Evolutionary conservation across 2,888 invertebrate species (phyloP).

Genomic region (Xestobium rufovillosum): DNA sequence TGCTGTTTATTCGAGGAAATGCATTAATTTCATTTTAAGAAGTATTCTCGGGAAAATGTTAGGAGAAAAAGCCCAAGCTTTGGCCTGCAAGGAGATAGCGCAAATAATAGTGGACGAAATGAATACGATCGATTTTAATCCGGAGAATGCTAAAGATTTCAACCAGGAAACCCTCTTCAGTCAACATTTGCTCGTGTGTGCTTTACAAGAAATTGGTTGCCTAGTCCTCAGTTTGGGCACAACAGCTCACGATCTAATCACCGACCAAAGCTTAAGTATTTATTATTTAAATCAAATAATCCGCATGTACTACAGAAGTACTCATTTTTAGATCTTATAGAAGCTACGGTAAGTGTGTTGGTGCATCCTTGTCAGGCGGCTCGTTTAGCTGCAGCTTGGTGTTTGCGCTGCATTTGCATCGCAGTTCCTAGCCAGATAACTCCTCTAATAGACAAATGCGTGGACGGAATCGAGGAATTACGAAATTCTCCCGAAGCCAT

Average conservation of each 20-base stretch:
- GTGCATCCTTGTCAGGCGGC: constrained; percentile 93
- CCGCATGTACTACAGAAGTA: too few relatives aligned
- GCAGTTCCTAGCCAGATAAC: constrained; percentile 93
- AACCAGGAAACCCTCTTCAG: constrained; percentile 86
- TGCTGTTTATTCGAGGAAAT: constrained; percentile 95
- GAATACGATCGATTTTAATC: constrained; percentile 89
- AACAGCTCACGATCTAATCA: constrained; percentile 82
- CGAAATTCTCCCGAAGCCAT: constrained; percentile 84
- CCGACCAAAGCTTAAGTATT: constrained; percentile 76
- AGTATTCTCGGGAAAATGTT: constrained; percentile 89
- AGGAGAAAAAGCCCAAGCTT: constrained; percentile 94
- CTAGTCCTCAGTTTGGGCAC: constrained; percentile 89
- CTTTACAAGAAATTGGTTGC: constrained; percentile 88
- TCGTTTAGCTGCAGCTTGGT: constrained; percentile 91
- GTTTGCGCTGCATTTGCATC: constrained; percentile 82
- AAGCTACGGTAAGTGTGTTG: constrained; percentile 74
- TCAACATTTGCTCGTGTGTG: constrained; percentile 87
- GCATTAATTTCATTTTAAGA: constrained; percentile 90
- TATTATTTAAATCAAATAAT: constrained; percentile 20
- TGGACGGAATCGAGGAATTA: constrained; percentile 81
- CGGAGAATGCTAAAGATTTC: constrained; percentile 85
- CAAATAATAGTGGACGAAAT: constrained; percentile 89
- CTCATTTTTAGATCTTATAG: constrained; percentile 66
- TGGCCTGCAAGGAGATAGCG: constrained; percentile 90
- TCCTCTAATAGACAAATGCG: constrained; percentile 83